These are phyloP conservation scores for Podotricha telesiphe DNA, from an alignment of 2,888 invertebrate genomes.

Conservation along the genomic window DNA sequence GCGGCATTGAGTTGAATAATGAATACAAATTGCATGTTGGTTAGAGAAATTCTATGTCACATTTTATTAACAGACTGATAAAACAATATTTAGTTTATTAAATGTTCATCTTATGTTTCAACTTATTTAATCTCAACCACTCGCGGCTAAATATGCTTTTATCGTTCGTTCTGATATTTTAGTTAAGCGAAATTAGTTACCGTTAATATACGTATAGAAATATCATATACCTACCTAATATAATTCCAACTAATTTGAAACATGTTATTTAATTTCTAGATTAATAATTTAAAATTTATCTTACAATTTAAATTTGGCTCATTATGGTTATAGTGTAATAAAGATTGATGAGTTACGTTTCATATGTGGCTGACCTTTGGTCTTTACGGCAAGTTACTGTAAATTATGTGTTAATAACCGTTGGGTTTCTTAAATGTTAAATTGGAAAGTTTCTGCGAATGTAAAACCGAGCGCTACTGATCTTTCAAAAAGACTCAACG, in stretches of 20 bases:
- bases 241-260: constrained; percentile 5
- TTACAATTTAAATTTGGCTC: constrained; percentile 8
- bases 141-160: too few species aligned
- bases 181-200: neutral
- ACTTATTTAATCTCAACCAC: too few species aligned
- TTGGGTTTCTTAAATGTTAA: neutral
- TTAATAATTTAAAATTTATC: constrained; percentile 12
- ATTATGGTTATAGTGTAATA: neutral
- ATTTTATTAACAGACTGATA: too few species aligned
- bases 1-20: too few species aligned
- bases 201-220: neutral
- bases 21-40: too few species aligned
- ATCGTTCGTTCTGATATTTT: neutral
- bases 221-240: constrained; percentile 5
- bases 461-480: constrained; percentile 32
- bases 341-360: neutral
- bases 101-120: too few species aligned
- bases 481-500: constrained; percentile 31
- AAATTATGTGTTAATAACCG: neutral
- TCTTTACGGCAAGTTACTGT: neutral
- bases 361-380: neutral
- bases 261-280: neutral
- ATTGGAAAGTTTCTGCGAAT: constrained; percentile 1
- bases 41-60: too few species aligned
- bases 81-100: too few species aligned